Base-by-base conservation (phyloP, 2,888 invertebrate genomes). In the Apotomis turbidana region DNA sequence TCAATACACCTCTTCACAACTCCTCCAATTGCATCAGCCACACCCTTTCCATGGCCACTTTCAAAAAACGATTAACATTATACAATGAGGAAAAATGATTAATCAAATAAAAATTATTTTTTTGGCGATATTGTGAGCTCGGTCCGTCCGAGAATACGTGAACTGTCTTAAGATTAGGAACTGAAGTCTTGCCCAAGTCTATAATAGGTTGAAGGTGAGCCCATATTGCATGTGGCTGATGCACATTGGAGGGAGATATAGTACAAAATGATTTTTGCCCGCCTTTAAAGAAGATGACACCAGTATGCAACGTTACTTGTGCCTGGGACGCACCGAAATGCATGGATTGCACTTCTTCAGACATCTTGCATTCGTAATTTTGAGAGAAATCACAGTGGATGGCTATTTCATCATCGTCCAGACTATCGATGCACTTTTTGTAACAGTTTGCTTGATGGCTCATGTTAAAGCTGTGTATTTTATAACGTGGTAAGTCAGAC, bases 1-100 rank as follows among this genome's bases (percentile, higher is more conserved):
- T 74, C 74, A 12, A 74, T 63, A 62, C 12, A 10, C 41, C 74
- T 60, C 66, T 74, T 71, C 9, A 71, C 66, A 10, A 62, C 36
- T n/a, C 77, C 75, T 9, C 76, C 75, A 60, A 76, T 75, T 12
- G 73, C 76, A 64, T 76, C 76, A 51, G 75, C 77, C 44, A 46
- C 46, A 3, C 46, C 8, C 44, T 77, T 75, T 36, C 76, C 75
- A 46, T 77, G 75, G 3, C 70, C 71, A 15, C 58, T 64, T 68
- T 78, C 76, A 49, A 55, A 75, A 74, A 74, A 77, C 49, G 71
- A 74, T 73, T 51, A 6, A 3, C 9, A 6, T 76, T 36, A 55
- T 66, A 57, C 4, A 69, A 49, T 60, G 66, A 8, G 10, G 71
- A 63, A 41, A 73, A 75, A 8, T 68, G 12, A 59, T 59, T 66